Evolutionary conservation across 2,113 vertebrate species (phyloP), one percentile per base, ranked within the genome.

Genomic region (Pluvianellus socialis): DNA sequence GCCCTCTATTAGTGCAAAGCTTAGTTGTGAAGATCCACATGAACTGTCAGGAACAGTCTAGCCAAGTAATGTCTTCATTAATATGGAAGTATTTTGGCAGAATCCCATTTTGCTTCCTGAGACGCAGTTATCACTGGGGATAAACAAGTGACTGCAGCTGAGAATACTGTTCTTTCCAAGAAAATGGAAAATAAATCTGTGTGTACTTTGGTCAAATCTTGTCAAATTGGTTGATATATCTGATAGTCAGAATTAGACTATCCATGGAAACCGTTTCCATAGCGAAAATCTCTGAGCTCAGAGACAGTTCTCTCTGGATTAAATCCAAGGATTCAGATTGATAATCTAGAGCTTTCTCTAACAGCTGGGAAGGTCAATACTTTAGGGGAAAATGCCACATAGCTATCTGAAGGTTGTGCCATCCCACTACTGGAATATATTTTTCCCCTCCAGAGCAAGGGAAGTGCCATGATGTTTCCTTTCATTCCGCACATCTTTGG

Each of bases 221-320:
- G 49, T 92, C 94, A 95, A 44, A 65, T n/a, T 72, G 35, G 75
- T 68, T 94, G 91, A 84, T 81, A 14, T 15, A 58, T 79, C 52
- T 93, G 72, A 86, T 80, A 84, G 44, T 73, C 71, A 89, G 90
- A 93, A 83, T 77, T 88, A 86, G 79, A 47, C 45, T 20, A 38
- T 44, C 56, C 10, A 20, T 94, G 86, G 96, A 81, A 93, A 94
- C 92, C 21, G 91, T 95, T 94, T 95, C 96, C 91, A 94, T 92
- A 92, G 96, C 4, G 20, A 87, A 94, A 92, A 91, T 87, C 86
- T 91, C 79, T 95, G 58, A 42, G 62, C 73, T 86, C 70, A 85
- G 62, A 94, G 70, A 32, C 33, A 68, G 35, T 75, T 81, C 52
- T 87, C 40, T 50, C 89, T 95, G 92, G 91, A 93, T 95, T 95